Base-by-base conservation (phyloP, 2,888 invertebrate species). In the Hemaris fuciformis region DNA sequence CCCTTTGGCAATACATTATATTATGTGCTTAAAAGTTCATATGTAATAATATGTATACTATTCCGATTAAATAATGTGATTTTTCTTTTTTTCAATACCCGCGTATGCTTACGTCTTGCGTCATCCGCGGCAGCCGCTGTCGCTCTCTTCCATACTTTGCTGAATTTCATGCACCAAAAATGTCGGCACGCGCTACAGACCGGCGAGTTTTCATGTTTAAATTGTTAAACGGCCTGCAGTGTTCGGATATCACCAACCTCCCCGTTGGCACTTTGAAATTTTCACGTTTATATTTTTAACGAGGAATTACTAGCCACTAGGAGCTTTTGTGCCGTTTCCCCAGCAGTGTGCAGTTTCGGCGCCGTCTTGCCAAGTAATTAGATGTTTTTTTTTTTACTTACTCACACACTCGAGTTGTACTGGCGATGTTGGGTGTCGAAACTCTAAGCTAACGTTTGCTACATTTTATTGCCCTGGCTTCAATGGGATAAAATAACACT, bases 121-220 rank as follows among this genome's bases (percentile, higher is more conserved):
- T 18, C 46, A 13, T 10, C 4, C 3, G 7, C 38, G 48, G 56
- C 56, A 46, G 62, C 60, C 64, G 57, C 66, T 64, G 68, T 62
- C 66, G 71, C 67, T 22, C 48, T 43, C 25, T 62, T 59, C 59
- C 62, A 57, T 57, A 53, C 43, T 53, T 20, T 62, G 63, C 65
- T 69, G 76, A 84, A 84, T 84, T 86, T 85, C 81, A 84, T 84
- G 84, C 84, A 79, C 83, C 82, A 84, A 88, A 88, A 87, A 88
- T 87, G 83, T 83, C 79, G 76, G 72, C 72, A 67, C 65, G 61
- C 43, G 42, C n/a, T n/a, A 45, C 75, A 70, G 65, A 72, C 71
- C 75, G 72, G 66, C 71, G 77, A 77, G 77, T 76, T 81, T 83
- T 80, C 82, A 74, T 85, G 85, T 85, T 85, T 83, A 84, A 88